These are phyloP conservation scores for Drosophila albomicans DNA, from an alignment of 1,140 invertebrate species.

Conservation along the genomic window DNA sequence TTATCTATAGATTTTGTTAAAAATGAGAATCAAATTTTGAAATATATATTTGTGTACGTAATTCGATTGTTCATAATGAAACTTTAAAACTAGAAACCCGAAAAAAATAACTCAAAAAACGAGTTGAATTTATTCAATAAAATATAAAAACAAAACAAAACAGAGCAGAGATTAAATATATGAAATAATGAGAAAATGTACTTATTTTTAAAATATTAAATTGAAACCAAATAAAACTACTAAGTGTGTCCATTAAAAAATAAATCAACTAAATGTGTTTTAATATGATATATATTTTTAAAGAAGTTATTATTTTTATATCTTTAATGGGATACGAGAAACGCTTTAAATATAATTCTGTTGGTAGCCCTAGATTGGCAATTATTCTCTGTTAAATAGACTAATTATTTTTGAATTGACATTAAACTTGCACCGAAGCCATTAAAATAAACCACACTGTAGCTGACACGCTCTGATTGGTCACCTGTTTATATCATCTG, in stretches of 20 bases:
- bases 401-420: conserved; percentile 62
- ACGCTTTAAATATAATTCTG: neutral
- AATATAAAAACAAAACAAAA: conserved; percentile 20
- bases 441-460: conserved; percentile 60
- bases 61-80: conserved; percentile 68
- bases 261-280: conserved; percentile 28
- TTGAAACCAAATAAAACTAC: conserved; percentile 52
- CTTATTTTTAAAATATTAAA: conserved; percentile 40
- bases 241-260: conserved; percentile 66
- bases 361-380: neutral
- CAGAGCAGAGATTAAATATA: conserved; percentile 2
- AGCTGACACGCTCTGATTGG: conserved; percentile 17
- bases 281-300: too few relatives aligned
- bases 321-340: too few relatives aligned
- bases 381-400: neutral
- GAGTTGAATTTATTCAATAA: conserved; percentile 25
- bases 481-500: conserved; percentile 51
- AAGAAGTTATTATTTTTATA: neutral
- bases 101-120: conserved; percentile 25
- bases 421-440: conserved; percentile 50
- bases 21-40: conserved; percentile 54
- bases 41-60: conserved; percentile 76
- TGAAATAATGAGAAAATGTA: conserved; percentile 30
- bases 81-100: conserved; percentile 12
- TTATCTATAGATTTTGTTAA: conserved; percentile 52